Evolutionary conservation across 2,888 invertebrate species (phyloP).

Genomic region (Tetranychus piercei): DNA sequence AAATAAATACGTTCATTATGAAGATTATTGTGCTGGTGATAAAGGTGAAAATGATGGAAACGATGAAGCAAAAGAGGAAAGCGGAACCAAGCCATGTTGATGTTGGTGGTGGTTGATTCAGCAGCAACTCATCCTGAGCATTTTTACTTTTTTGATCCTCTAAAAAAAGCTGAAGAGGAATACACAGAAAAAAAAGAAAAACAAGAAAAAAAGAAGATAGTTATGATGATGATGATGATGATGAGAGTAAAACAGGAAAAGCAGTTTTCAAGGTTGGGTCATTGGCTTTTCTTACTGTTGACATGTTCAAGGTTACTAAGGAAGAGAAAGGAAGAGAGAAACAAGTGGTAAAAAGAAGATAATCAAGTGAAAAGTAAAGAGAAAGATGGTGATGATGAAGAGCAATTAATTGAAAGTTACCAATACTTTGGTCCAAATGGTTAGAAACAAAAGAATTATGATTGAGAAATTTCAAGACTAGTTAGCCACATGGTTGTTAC

Average conservation of each 20-base stretch:
- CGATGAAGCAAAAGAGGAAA: not conserved
- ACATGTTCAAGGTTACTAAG: slow-evolving; percentile 1
- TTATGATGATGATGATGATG: not conserved
- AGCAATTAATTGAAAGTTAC: too few relatives aligned
- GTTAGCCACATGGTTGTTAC: too few relatives aligned
- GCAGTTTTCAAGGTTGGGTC: not conserved
- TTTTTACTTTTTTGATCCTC: not conserved
- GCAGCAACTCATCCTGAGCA: not conserved
- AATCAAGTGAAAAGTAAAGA: not conserved
- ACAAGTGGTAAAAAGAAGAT: not conserved
- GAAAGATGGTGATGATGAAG: not conserved
- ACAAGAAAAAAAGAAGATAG: not conserved
- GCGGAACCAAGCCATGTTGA: not conserved
- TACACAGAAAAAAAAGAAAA: not conserved
- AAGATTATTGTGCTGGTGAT: not conserved
- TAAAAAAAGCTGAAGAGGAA: not conserved
- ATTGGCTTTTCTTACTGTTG: not conserved
- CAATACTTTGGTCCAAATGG: too few relatives aligned
- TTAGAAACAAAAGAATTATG: too few relatives aligned
- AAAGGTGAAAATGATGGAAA: not conserved
- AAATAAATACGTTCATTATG: not conserved
- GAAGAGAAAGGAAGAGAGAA: not conserved
- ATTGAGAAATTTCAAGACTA: too few relatives aligned
- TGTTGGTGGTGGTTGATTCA: not conserved
- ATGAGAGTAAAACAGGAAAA: not conserved